These are phyloP conservation scores for Rhizomys pruinosus DNA, from an alignment of 2,113 vertebrate species.

Conservation along the genomic window DNA sequence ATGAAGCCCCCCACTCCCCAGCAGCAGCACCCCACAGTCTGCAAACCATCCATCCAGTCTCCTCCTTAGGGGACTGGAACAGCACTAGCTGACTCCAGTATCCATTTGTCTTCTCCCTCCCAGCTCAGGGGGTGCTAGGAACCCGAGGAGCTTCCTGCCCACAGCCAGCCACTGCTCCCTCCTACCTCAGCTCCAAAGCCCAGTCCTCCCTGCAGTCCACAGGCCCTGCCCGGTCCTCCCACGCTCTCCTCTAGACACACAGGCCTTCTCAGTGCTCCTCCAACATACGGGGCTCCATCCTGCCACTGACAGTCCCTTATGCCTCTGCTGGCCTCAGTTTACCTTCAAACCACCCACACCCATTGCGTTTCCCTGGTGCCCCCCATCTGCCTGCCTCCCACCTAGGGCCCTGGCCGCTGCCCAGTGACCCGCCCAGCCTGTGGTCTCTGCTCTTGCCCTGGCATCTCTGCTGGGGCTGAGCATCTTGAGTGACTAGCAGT, in stretches of 20 bases:
- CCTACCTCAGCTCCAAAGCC: background rate
- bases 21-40: too few relatives aligned
- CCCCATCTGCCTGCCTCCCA: background rate
- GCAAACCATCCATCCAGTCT: too few relatives aligned
- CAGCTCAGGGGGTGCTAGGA: too few relatives aligned
- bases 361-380: background rate
- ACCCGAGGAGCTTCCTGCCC: too few relatives aligned
- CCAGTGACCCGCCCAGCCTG: background rate
- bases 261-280: background rate
- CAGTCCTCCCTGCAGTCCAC: background rate
- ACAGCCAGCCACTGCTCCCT: background rate
- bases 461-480: background rate
- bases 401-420: background rate
- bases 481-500: constrained; percentile 49
- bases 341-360: too few relatives aligned
- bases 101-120: too few relatives aligned
- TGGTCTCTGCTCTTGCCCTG: background rate
- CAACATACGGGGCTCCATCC: accelerated
- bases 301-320: background rate
- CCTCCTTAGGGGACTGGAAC: too few relatives aligned
- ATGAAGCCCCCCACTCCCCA: too few relatives aligned
- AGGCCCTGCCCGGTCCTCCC: accelerated
- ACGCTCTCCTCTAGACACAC: background rate
- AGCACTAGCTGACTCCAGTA: too few relatives aligned
- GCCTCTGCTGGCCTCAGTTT: background rate